A percentile compares a stretch with the other conserved stretches of the same genome.
These are phyloP conservation scores for Seira musarum DNA, from an alignment of 2,888 invertebrate genomes.

Conservation along the genomic window DNA sequence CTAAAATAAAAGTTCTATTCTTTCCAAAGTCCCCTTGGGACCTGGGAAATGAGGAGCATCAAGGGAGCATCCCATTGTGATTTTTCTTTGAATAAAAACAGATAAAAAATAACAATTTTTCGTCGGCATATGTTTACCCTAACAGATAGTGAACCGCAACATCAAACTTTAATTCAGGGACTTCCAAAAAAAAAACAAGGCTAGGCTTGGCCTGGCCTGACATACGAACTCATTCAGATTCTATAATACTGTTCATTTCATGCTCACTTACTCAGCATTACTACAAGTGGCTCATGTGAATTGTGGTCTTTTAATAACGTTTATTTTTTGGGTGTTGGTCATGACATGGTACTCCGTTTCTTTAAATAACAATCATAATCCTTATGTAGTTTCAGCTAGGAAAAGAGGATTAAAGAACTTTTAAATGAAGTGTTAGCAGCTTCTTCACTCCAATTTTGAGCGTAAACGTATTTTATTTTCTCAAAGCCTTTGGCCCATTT, in stretches of 20 bases:
- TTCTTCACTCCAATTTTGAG: no score
- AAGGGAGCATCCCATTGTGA: constrained; percentile 57
- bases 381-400: constrained; percentile 42
- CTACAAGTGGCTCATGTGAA: constrained; percentile 30
- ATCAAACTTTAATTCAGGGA: no score
- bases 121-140: constrained; percentile 54
- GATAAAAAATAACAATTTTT: constrained; percentile 26
- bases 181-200: no score
- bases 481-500: no score
- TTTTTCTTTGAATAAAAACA: constrained; percentile 26
- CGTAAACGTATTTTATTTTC: no score
- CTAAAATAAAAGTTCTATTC: not conserved
- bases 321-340: no score
- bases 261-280: constrained; percentile 51
- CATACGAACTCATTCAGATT: no score
- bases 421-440: no score
- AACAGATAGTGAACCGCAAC: no score
- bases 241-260: constrained; percentile 36
- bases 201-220: no score
- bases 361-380: constrained; percentile 53
- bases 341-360: constrained; percentile 43
- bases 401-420: constrained; percentile 41
- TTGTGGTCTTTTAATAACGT: no score
- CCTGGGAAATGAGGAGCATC: constrained; percentile 40
- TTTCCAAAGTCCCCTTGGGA: constrained; percentile 39